These are phyloP conservation scores for Salticus scenicus DNA, from an alignment of 2,888 invertebrate genomes.

Conservation along the genomic window DNA sequence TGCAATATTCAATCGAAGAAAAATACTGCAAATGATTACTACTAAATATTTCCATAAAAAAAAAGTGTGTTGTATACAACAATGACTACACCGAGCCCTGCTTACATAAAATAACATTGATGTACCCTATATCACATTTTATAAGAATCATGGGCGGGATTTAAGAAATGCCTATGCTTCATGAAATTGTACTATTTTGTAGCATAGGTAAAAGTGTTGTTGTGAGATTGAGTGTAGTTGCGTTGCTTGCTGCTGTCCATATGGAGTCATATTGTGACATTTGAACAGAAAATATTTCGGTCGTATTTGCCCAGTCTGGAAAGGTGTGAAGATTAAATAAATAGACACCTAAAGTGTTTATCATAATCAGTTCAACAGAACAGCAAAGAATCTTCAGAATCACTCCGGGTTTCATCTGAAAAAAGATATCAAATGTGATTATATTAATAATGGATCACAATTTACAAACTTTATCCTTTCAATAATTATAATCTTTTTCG, in stretches of 20 bases:
- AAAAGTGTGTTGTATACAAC: no score
- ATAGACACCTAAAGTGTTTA: conserved; percentile 84
- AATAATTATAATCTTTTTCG: no score
- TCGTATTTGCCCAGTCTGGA: conserved; percentile 38
- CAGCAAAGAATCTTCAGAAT: conserved; percentile 86
- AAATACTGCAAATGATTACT: no score
- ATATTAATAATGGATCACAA: no score
- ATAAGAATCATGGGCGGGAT: no score
- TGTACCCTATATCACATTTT: no score
- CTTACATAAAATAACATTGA: no score
- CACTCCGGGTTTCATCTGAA: conserved; percentile 84
- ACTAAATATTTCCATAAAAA: no score
- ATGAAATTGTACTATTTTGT: background rate
- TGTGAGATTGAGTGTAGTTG: background rate
- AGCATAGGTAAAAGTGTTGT: background rate
- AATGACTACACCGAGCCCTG: no score
- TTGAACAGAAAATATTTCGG: background rate
- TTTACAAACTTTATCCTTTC: no score
- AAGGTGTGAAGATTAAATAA: conserved; percentile 80
- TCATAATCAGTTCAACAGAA: conserved; percentile 82
- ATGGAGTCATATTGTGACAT: background rate
- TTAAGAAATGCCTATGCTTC: no score
- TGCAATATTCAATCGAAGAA: no score
- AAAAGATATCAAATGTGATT: conserved; percentile 1
- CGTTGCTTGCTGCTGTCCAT: background rate